Percentiles rank a stretch among this genome's conserved stretches.
phyloP scores from a whole-genome alignment of 2,888 invertebrate species.

The Galeruca laticollis region DNA sequence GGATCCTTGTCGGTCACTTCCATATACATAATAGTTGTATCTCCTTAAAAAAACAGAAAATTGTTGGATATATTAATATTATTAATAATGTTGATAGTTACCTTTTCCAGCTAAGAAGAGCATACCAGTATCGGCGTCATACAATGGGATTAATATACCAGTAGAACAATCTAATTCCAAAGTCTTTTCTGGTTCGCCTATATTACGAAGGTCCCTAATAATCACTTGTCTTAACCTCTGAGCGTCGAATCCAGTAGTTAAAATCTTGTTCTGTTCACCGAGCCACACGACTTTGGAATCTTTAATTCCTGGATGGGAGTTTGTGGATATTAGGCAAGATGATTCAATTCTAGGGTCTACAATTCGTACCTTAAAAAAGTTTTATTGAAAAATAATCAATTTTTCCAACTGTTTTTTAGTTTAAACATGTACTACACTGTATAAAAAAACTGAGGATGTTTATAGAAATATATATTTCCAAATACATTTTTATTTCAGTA shows the following conservation, averaged over 20 bases:
- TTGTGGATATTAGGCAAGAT: constrained; percentile 73
- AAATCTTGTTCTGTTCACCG: constrained; percentile 83
- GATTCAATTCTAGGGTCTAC: constrained; percentile 82
- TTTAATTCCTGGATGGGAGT: constrained; percentile 91
- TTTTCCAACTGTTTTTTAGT: not conserved
- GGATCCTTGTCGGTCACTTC: constrained; percentile 92
- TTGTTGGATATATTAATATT: constrained; percentile 25
- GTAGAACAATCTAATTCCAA: constrained; percentile 88
- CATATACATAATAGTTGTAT: constrained; percentile 90
- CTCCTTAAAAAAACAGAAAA: constrained; percentile 68
- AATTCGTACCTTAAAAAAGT: constrained; percentile 72
- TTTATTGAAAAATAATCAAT: not conserved
- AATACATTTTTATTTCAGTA: too few species aligned
- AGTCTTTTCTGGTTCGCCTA: constrained; percentile 81
- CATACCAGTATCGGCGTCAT: constrained; percentile 95
- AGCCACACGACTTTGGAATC: constrained; percentile 94
- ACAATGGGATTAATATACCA: constrained; percentile 92
- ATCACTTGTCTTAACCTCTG: constrained; percentile 89
- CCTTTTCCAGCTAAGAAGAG: constrained; percentile 93
- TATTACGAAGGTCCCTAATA: constrained; percentile 88
- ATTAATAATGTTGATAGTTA: constrained; percentile 38
- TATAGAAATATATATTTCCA: too few species aligned
- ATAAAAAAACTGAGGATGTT: too few species aligned
- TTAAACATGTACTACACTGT: too few species aligned
- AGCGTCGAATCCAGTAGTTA: constrained; percentile 92